A percentile compares a stretch with the other conserved stretches of the same genome.
Evolutionary conservation across 2,888 invertebrate species (phyloP).

Genomic region (Tiliacea citrago): DNA sequence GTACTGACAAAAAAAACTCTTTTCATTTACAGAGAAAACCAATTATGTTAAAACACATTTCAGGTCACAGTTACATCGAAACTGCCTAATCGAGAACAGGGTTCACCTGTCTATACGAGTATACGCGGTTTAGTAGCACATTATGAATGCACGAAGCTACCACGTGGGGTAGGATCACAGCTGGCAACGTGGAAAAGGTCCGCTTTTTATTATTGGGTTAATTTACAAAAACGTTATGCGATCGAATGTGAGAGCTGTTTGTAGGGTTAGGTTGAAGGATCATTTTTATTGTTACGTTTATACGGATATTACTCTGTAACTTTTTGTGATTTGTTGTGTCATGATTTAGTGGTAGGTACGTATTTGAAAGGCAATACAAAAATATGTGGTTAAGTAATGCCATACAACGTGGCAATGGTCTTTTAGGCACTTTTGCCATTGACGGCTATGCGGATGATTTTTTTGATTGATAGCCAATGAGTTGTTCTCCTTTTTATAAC

Average conservation of each 20-base stretch:
- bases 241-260: slow-evolving; percentile 35
- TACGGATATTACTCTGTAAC: background rate
- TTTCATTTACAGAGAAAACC: background rate
- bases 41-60: slow-evolving; percentile 11
- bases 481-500: background rate
- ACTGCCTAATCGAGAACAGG: slow-evolving; percentile 36
- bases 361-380: background rate
- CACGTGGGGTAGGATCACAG: slow-evolving; percentile 46
- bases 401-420: background rate
- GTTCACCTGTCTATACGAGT: slow-evolving; percentile 56
- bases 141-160: slow-evolving; percentile 63
- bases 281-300: slow-evolving; percentile 18
- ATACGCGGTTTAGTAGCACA: slow-evolving; percentile 54
- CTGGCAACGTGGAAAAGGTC: slow-evolving; percentile 58
- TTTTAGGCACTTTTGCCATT: background rate
- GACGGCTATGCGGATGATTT: too few relatives aligned
- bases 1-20: background rate
- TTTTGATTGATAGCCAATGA: background rate
- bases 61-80: background rate
- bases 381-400: background rate
- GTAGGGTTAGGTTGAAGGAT: slow-evolving; percentile 13
- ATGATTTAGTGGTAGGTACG: background rate
- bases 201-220: slow-evolving; percentile 62
- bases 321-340: slow-evolving; percentile 6
- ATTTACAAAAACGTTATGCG: slow-evolving; percentile 52